phyloP scores from a whole-genome alignment of 1,140 invertebrate genomes.

The Cotesia glomerata region DNA sequence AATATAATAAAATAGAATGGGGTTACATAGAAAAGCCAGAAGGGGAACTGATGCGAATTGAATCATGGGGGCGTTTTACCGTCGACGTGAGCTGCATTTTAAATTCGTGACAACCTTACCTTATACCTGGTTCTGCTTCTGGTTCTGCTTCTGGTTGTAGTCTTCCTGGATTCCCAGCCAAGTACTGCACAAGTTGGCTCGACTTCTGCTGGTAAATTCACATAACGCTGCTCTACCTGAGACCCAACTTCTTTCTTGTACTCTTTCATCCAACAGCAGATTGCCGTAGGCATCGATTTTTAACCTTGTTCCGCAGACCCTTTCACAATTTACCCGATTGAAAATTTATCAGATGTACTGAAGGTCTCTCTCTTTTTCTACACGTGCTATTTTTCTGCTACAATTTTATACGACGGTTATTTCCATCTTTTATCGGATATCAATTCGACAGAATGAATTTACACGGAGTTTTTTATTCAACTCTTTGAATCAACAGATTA shows the following conservation, averaged over 20 bases:
- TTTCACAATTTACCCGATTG: constrained; percentile 57
- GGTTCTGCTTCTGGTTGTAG: no score
- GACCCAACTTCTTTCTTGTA: background rate
- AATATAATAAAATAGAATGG: constrained; percentile 2
- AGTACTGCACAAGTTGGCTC: no score
- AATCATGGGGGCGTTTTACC: constrained; percentile 63
- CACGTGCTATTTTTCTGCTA: background rate
- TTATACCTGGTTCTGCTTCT: background rate
- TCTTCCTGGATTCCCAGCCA: no score
- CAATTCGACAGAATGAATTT: no score
- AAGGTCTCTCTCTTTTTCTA: background rate
- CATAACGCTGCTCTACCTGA: no score
- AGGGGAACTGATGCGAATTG: constrained; percentile 58
- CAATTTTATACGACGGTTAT: no score
- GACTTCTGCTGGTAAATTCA: no score
- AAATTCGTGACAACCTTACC: constrained; percentile 37
- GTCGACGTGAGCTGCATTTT: constrained; percentile 57
- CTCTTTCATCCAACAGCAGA: constrained; percentile 1
- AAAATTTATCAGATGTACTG: constrained; percentile 55
- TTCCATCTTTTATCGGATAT: no score
- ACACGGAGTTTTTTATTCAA: no score
- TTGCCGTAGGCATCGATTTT: constrained; percentile 47
- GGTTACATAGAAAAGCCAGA: constrained; percentile 17
- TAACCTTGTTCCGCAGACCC: constrained; percentile 47
- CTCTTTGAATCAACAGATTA: no score